Base-by-base conservation (phyloP, 2,113 vertebrate species). In the Colistium nudipinnis region DNA sequence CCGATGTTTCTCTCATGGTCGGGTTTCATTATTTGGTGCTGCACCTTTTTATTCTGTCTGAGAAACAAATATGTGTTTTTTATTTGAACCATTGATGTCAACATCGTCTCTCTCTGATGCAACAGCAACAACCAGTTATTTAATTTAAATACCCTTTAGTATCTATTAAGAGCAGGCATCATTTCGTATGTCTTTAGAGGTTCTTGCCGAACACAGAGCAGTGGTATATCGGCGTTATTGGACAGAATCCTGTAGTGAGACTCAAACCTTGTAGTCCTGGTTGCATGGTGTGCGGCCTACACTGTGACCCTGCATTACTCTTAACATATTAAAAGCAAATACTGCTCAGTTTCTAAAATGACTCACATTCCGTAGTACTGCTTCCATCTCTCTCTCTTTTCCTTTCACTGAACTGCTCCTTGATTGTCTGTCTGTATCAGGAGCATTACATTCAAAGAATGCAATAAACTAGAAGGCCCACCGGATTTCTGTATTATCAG, bases 391-490 rank as follows among this genome's bases (percentile, higher is more conserved):
- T 20, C 61, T 65, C 17, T 62, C 43, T 41, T 63, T 51, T 47
- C 43, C 38, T 74, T 70, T 73, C 59, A 38, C 81, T 22, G 20
- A 81, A 77, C 74, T 49, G 52, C 65, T 83, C 61, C 67, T 81
- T 76, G 71, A 88, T 76, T 61, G 81, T 82, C 81, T 80, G 66
- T 76, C 65, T 81, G 76, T 77, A 72, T 74, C 65, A n/a, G 36
- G 64, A 80, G 68, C 69, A 77, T 89, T 90, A 85, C 69, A 85
- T 85, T 83, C 82, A 45, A 87, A 63, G 84, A 87, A 84, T 70
- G 76, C 82, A 90, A 88, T 88, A 88, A 85, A 86, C 49, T 63
- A 76, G 65, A 55, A 53, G 69, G 77, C 75, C 55, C 54, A 55
- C 60, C 52, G 69, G 69, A 83, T 87, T 87, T 54, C 59, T 62